Percentiles rank a stretch among this genome's conserved stretches.
phyloP scores from a whole-genome alignment of 2,888 invertebrate genomes.

The Luperina nickerlii region DNA sequence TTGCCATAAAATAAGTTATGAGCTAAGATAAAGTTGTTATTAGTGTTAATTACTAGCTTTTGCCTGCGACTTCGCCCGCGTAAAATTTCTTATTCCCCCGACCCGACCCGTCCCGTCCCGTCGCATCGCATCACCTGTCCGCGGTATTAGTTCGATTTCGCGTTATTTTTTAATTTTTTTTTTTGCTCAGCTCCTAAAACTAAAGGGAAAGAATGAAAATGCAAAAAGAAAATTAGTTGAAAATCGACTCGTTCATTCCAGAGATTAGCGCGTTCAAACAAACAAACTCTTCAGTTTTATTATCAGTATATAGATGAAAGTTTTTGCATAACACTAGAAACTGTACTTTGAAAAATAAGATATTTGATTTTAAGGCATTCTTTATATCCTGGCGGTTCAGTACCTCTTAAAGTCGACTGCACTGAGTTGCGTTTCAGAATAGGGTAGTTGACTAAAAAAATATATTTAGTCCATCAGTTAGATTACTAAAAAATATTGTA shows the following conservation, averaged over 20 bases:
- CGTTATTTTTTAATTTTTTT: background rate
- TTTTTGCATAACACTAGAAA: background rate
- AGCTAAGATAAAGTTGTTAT: background rate
- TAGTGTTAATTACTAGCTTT: constrained; percentile 2
- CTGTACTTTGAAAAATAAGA: background rate
- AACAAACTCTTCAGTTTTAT: background rate
- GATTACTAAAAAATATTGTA: no score
- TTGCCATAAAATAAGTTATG: constrained; percentile 24
- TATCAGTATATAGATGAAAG: background rate
- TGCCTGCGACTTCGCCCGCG: no score
- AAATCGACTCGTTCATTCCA: background rate
- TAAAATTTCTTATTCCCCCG: no score
- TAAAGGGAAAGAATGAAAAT: no score
- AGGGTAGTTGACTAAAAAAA: no score
- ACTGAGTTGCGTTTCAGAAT: background rate
- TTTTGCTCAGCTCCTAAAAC: background rate
- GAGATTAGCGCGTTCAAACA: no score
- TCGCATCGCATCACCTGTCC: no score
- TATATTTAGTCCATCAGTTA: no score
- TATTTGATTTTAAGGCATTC: background rate
- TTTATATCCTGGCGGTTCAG: background rate
- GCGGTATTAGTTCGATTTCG: background rate
- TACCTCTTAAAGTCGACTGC: background rate
- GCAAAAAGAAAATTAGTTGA: no score
- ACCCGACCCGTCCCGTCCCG: no score